Base-by-base conservation (phyloP, 2,113 vertebrate genomes). In the Lethenteron reissneri region DNA sequence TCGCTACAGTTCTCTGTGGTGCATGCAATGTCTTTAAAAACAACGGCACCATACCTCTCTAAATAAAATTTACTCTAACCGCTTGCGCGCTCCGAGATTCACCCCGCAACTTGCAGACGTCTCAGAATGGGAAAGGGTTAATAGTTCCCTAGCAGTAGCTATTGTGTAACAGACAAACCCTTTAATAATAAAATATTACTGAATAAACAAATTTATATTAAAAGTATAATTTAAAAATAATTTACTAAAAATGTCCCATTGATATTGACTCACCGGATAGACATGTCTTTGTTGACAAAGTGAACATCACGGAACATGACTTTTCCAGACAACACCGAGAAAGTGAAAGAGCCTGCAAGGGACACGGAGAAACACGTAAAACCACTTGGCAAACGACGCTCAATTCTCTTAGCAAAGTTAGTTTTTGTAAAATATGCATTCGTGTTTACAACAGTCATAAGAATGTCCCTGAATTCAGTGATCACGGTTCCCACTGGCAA, bases 261-360 rank as follows among this genome's bases (percentile, higher is more conserved):
- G 56, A 21, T 12, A 70, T 17, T 15, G 72, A 62, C 64, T 80
- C 85, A 99, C 94, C 94, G 91, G 82, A 99, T 87, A 70, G 94
- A 97, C 89, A 95, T 86, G 79, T 99, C 94, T 78, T 90, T 84
- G 74, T 90, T 90, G 80, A 99, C 95, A 76, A 83, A 96, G 82
- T 96, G 97, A 75, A 99, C 92, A 75, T 99, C 94, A 71, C 94
- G 84, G 79, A 99, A 89, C 94, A 99, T 99, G 80, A 99, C 80
- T 81, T 99, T 99, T 74, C 94, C 94, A 57, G 94, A 99, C 70
- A 99, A 86, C 75, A 99, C 91, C 58, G 92, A 97, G 78, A 99
- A 96, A 0, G 94, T 95, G 75, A 99, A 99, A 15, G 94, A 97
- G 75, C 92, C 94, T 99, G 78, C 58, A 64, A 57, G 21, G 71